Evolutionary conservation across 2,113 vertebrate species (phyloP).

Genomic region (Cyanoderma ruficeps): DNA sequence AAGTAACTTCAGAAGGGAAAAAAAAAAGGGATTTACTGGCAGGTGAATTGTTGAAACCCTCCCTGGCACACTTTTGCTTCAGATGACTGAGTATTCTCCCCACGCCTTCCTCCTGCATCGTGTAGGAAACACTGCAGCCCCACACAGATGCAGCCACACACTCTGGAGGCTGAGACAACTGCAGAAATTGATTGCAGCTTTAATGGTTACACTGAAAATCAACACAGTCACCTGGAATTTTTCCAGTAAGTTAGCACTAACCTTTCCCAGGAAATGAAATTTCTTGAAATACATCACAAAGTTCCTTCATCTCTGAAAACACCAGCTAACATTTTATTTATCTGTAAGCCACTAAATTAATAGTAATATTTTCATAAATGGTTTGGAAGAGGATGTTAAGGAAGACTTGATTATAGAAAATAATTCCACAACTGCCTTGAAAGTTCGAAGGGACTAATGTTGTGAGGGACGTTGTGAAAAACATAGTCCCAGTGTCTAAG

Average conservation of each 20-base stretch:
- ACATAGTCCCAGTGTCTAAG: neutral
- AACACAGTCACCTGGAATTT: neutral
- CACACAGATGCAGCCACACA: accelerated
- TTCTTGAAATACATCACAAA: neutral
- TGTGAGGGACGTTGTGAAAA: neutral
- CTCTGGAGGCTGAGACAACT: neutral
- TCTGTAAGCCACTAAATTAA: neutral
- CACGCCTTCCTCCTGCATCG: accelerated
- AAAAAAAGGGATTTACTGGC: neutral
- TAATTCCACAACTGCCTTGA: neutral
- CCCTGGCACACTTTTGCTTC: neutral
- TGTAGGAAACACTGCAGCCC: neutral
- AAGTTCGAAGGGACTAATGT: neutral
- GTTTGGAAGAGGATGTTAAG: neutral
- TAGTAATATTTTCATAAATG: neutral
- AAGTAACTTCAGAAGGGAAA: neutral
- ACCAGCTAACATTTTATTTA: neutral
- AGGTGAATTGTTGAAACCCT: neutral
- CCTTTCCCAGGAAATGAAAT: neutral
- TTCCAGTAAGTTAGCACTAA: neutral
- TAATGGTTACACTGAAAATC: neutral
- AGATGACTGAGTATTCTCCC: neutral
- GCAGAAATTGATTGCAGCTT: neutral
- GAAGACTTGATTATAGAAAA: neutral
- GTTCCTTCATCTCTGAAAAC: neutral